Evolutionary conservation across 2,113 vertebrate genomes (phyloP), one percentile per base, ranked within the genome.

Genomic region (Oxyruncus cristatus): DNA sequence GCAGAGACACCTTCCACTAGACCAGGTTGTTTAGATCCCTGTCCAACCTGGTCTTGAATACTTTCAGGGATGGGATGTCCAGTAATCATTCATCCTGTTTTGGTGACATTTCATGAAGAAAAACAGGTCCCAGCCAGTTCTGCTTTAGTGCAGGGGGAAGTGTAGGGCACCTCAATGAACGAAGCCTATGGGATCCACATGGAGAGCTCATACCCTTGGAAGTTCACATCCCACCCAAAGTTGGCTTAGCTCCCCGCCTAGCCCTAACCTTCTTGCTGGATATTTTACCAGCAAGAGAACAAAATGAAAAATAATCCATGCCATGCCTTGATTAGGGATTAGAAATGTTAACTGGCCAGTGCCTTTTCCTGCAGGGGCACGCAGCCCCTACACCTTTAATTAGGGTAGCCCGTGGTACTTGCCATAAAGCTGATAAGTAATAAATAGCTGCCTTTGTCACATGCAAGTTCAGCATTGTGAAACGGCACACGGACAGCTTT

Each of bases 371-470:
- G 95, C 93, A 95, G 90, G 94, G 95, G 90, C 94, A 94, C 61
- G 37, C 93, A 89, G 91, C 77, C 97, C 96, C 94, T 91, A 41
- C 91, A 85, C 94, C 95, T 97, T 97, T 97, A 96, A 97, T 97
- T 83, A 96, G 94, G 92, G 95, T 71, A 95, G 93, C 95, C 97
- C 35, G 47, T 97, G 95, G 96, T 96, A 94, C 93, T 93, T 88
- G 92, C 93, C 95, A 93, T 62, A 89, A 97, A 96, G 91, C 95
- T 97, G 97, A 97, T 97, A 97, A 98, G 96, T 97, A 97, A 98
- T 97, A 97, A 97, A 97, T 95, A 97, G 96, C 92, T 89, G 93
- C 94, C 95, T 97, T 98, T 97, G 97, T 97, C 94, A 85, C 96
- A 94, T 94, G 97, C 95, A 89, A 97, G 97, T 93, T 95, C 95